phyloP scores from a whole-genome alignment of 1,140 invertebrate species.

The Berghia stephanieae region DNA sequence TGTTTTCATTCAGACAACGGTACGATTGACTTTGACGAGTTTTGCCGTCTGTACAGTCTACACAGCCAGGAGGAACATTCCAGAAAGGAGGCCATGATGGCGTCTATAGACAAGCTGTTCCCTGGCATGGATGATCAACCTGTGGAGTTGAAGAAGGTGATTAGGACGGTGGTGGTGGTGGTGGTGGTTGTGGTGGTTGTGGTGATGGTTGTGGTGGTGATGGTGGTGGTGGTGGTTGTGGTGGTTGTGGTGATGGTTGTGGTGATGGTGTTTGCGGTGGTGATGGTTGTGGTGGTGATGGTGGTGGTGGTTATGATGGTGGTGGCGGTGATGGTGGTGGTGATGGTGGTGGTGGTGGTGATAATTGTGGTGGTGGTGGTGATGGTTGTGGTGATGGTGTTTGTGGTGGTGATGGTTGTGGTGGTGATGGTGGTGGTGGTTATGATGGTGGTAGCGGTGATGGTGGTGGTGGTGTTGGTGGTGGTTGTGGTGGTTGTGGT shows the following conservation, averaged over 20 bases:
- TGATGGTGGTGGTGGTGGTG: no score
- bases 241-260: not conserved
- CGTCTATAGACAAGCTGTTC: constrained; percentile 22
- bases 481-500: no score
- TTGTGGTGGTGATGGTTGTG: no score
- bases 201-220: not conserved
- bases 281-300: no score
- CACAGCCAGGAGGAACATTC: constrained; percentile 19
- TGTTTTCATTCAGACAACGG: constrained; percentile 16
- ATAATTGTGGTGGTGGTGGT: no score
- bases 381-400: no score
- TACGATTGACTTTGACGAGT: constrained; percentile 28
- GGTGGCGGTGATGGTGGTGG: no score
- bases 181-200: not conserved
- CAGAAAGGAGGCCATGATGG: not conserved
- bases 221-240: not conserved
- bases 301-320: no score
- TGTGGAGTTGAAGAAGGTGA: constrained; percentile 20
- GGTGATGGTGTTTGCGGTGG: not conserved
- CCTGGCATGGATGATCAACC: not conserved
- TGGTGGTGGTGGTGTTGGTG: no score
- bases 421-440: no score
- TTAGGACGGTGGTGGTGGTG: not conserved
- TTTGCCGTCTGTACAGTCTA: constrained; percentile 18
- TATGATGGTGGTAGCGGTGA: no score